phyloP scores from a whole-genome alignment of 1,140 invertebrate species.

The Hylaeus volcanicus region DNA sequence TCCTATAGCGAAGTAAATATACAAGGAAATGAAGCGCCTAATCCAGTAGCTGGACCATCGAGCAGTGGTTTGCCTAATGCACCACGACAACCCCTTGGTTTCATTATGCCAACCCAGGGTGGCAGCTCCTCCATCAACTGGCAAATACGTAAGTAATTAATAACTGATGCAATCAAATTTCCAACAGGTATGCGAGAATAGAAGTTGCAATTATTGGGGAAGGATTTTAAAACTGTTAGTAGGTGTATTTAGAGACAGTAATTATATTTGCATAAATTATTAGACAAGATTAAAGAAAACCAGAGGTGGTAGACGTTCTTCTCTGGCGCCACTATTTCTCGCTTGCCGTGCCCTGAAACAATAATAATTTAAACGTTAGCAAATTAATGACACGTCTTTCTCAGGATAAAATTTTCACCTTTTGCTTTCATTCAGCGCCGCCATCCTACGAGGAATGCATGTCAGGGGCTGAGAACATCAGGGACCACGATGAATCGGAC shows the following conservation, averaged over 20 bases:
- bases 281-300: no score
- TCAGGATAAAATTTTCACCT: background rate
- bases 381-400: no score
- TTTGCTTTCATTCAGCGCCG: constrained; percentile 48
- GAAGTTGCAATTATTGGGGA: no score
- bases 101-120: background rate
- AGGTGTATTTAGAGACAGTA: no score
- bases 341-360: no score
- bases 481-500: constrained; percentile 45
- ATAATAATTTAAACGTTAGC: no score
- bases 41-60: background rate
- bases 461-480: constrained; percentile 37
- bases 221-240: no score
- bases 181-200: no score
- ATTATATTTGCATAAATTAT: no score
- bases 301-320: no score
- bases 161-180: no score
- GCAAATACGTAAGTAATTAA: constrained; percentile 40
- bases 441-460: constrained; percentile 66
- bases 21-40: background rate
- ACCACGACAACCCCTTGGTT: background rate
- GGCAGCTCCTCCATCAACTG: background rate
- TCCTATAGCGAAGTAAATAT: background rate
- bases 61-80: background rate
- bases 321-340: no score